These are phyloP conservation scores for Grapholita molesta DNA, from an alignment of 1,140 invertebrate species.

Conservation along the genomic window DNA sequence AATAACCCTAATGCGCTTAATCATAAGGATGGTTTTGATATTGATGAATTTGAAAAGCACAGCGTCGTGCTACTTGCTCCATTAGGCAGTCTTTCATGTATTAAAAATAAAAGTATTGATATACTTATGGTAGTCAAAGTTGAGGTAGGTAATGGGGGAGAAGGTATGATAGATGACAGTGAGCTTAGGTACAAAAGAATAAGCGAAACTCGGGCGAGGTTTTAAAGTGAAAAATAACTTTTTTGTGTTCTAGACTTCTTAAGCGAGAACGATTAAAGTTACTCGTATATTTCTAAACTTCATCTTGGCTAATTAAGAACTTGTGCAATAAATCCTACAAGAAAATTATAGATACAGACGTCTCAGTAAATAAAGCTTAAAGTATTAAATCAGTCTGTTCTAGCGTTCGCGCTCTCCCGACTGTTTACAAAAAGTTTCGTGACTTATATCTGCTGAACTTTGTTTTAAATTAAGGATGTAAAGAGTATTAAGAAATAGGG, in stretches of 20 bases:
- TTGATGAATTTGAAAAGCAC: background rate
- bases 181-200: background rate
- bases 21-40: slow-evolving; percentile 20
- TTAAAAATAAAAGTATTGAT: slow-evolving; percentile 45
- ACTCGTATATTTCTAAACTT: slow-evolving; percentile 36
- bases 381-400: slow-evolving; percentile 68
- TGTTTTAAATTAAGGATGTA: slow-evolving; percentile 32
- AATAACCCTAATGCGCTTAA: background rate
- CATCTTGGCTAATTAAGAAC: slow-evolving; percentile 54
- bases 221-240: background rate
- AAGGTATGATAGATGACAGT: slow-evolving; percentile 20
- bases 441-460: slow-evolving; percentile 62
- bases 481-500: slow-evolving; percentile 31
- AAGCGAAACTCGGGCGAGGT: background rate
- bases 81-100: slow-evolving; percentile 41
- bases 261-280: background rate
- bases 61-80: slow-evolving; percentile 39
- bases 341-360: slow-evolving; percentile 60
- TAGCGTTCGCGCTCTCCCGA: slow-evolving; percentile 35
- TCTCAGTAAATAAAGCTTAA: slow-evolving; percentile 72
- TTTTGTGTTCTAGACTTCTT: background rate
- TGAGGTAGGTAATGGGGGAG: slow-evolving; percentile 31
- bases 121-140: slow-evolving; percentile 21
- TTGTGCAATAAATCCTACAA: slow-evolving; percentile 64
- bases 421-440: slow-evolving; percentile 61